Base-by-base conservation (phyloP, 2,113 vertebrate species). In the Deroptyus accipitrinus region DNA sequence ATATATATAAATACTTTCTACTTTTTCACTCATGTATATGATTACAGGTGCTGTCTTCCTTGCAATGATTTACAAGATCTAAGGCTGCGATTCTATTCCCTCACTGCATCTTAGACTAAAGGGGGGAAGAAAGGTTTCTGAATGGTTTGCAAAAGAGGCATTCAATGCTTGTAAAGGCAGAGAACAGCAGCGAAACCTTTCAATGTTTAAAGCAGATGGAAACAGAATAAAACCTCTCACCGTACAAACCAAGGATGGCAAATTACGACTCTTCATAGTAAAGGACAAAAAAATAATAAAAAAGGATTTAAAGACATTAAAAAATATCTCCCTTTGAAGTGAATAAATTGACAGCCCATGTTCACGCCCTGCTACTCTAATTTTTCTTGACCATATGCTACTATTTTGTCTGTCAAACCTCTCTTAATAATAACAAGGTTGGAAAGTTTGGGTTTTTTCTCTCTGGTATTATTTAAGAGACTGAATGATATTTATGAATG, bases 91-190 rank as follows among this genome's bases (percentile, higher is more conserved):
- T 20, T 67, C 13, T 7, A 2, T 64, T 51, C 46, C 17, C 33
- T 70, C n/a, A 5, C 48, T 28, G 23, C 23, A 33, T 8, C 35
- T 25, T 41, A 42, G n/a, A 39, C 28, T 9, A 12, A 41, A 51
- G 28, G n/a, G 23, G 33, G 35, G 51, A 88, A 52, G 30, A 52
- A 39, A 31, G 37, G 19, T 73, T 78, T 51, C 66, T 42, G 20
- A 0, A 2, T 5, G 7, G 28, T 13, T 70, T 1, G 2, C 15
- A 37, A 31, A 64, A 79, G 42, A 25, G 37, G 2, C 1, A 1
- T 57, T 44, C 31, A 30, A 18, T 13, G 27, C 27, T 48, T 10
- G 17, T 13, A 22, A 57, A 82, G 49, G 44, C 39, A 61, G 46
- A 55, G 30, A 30, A 42, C 13, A 37, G 25, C 37, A 37, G 35